phyloP scores from a whole-genome alignment of 2,888 invertebrate genomes.

The Mesoligia furuncula region DNA sequence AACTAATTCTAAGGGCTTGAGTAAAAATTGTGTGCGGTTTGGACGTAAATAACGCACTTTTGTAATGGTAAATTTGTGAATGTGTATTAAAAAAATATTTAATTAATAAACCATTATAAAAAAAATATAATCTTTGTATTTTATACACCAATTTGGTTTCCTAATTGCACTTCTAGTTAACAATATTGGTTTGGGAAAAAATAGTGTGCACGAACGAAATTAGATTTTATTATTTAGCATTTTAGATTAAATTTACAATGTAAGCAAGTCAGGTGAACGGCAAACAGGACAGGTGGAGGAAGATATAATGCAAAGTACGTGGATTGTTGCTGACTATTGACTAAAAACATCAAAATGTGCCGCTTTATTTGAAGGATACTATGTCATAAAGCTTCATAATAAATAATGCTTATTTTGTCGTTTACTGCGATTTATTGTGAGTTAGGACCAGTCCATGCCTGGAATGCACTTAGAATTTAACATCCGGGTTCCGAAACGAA shows the following conservation, averaged over 20 bases:
- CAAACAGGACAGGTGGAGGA: conserved; percentile 28
- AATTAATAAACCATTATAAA: conserved; percentile 31
- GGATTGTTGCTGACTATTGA: conserved; percentile 22
- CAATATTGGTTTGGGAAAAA: conserved; percentile 36
- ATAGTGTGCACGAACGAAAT: conserved; percentile 31
- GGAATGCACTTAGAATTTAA: neutral
- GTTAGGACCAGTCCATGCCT: conserved; percentile 3
- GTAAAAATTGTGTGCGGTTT: conserved; percentile 20
- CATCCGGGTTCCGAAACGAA: neutral
- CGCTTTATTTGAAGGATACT: conserved; percentile 33
- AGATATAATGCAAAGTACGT: conserved; percentile 46
- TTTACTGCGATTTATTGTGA: conserved; percentile 7
- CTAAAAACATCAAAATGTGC: conserved; percentile 16
- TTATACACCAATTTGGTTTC: conserved; percentile 17
- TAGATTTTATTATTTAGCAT: neutral
- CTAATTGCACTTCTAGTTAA: conserved; percentile 42
- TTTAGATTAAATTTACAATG: conserved; percentile 14
- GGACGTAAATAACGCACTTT: conserved; percentile 13
- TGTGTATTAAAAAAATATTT: conserved; percentile 1
- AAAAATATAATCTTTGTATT: conserved; percentile 36
- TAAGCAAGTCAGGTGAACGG: conserved; percentile 7
- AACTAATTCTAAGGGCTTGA: conserved; percentile 57
- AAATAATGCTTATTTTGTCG: conserved; percentile 29
- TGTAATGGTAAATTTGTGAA: conserved; percentile 10
- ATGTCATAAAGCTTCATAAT: conserved; percentile 25